These are phyloP conservation scores for Diorhabda sublineata DNA, from an alignment of 1,140 invertebrate species.

Conservation along the genomic window DNA sequence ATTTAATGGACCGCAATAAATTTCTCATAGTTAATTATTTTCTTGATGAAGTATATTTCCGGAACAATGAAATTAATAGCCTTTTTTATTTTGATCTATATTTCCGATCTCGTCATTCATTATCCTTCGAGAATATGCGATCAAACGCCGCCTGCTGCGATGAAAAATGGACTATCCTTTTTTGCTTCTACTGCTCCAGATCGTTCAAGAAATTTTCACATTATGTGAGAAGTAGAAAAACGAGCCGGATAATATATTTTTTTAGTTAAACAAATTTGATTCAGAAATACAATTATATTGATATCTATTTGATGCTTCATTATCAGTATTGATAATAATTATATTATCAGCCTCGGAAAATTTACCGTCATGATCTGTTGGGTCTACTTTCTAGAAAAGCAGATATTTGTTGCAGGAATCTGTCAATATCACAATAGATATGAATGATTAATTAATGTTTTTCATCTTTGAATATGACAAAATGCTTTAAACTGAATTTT, in stretches of 20 bases:
- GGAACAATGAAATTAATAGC: not conserved
- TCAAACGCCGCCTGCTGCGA: not conserved
- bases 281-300: too few species aligned
- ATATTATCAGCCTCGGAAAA: too few species aligned
- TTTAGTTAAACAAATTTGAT: not conserved
- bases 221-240: not conserved
- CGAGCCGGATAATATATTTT: not conserved
- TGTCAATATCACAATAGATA: too few species aligned
- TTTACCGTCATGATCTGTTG: too few species aligned
- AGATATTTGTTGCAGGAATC: too few species aligned
- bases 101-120: not conserved
- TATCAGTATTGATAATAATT: too few species aligned
- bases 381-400: too few species aligned
- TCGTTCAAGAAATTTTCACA: constrained; percentile 2
- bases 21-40: not conserved
- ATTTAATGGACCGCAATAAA: too few species aligned
- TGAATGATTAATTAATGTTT: too few species aligned
- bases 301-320: too few species aligned
- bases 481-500: too few species aligned
- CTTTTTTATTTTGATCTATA: not conserved
- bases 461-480: too few species aligned
- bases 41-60: not conserved
- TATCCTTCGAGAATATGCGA: constrained; percentile 1
- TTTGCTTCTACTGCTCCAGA: not conserved
- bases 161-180: constrained; percentile 2